Conservation (phyloP, 2,888 invertebrate genomes). For the Amorpha juglandis region DNA sequence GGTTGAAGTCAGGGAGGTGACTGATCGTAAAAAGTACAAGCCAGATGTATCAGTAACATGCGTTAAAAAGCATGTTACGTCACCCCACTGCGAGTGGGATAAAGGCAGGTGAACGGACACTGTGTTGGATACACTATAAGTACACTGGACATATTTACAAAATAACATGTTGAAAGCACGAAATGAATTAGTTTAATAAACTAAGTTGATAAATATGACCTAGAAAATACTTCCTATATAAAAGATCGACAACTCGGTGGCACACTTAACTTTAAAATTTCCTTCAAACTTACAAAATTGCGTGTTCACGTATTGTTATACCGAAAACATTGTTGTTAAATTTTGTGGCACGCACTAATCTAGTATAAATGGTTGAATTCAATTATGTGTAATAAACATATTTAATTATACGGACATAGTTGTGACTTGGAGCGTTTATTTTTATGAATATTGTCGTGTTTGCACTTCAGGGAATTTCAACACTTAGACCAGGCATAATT, state of each 20-base stretch:
- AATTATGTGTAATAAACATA: conserved; percentile 23
- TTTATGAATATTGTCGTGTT: background rate
- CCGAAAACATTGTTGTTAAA: conserved; percentile 21
- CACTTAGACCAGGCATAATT: background rate
- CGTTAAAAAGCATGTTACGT: no score
- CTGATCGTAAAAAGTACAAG: no score
- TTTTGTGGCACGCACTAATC: conserved; percentile 27
- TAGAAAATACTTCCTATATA: conserved; percentile 18
- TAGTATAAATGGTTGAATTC: conserved; percentile 21
- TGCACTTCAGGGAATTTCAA: conserved; percentile 1
- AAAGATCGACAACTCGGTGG: conserved; percentile 6
- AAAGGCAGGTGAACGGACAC: no score
- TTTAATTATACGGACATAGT: conserved; percentile 20
- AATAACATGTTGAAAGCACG: no score
- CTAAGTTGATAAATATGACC: conserved; percentile 5
- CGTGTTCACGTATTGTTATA: conserved; percentile 19
- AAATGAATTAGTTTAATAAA: background rate
- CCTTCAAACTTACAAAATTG: conserved; percentile 15
- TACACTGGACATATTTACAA: no score
- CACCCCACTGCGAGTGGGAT: no score
- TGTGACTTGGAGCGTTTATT: background rate
- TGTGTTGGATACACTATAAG: no score
- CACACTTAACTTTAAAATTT: conserved; percentile 11
- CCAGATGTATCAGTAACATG: no score
- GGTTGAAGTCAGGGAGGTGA: no score